phyloP scores from a whole-genome alignment of 2,888 invertebrate species.

The Molorchus minor region DNA sequence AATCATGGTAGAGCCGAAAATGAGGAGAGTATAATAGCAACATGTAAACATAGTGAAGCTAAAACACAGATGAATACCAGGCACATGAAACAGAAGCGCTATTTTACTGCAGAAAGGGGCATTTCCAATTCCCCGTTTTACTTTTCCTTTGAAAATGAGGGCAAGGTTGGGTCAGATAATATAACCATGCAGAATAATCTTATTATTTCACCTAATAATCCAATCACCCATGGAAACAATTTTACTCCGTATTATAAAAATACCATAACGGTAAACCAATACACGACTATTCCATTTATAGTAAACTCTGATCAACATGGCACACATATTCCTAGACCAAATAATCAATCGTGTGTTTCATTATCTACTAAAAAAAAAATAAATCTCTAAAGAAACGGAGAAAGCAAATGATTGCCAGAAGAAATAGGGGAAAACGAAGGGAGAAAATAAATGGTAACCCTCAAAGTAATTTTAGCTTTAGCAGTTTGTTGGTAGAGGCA shows the following conservation, averaged over 20 bases:
- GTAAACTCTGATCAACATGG: slow-evolving; percentile 9
- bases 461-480: too few species aligned
- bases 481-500: not conserved
- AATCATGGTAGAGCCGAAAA: slow-evolving; percentile 48
- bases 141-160: slow-evolving; percentile 1
- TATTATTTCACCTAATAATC: too few species aligned
- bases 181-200: too few species aligned
- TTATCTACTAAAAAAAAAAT: slow-evolving; percentile 16
- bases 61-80: not conserved
- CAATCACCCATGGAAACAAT: too few species aligned
- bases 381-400: not conserved
- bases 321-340: not conserved
- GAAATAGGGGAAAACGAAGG: not conserved
- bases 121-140: not conserved
- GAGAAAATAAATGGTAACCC: not conserved
- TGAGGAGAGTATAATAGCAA: slow-evolving; percentile 11
- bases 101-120: slow-evolving; percentile 2
- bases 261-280: slow-evolving; percentile 42
- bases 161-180: not conserved
- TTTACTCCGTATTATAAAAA: too few species aligned
- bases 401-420: not conserved
- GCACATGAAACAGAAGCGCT: not conserved
- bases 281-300: slow-evolving; percentile 29
- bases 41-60: not conserved
- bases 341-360: not conserved